Evolutionary conservation across 1,140 invertebrate genomes (phyloP).

Genomic region (Spodoptera litura): DNA sequence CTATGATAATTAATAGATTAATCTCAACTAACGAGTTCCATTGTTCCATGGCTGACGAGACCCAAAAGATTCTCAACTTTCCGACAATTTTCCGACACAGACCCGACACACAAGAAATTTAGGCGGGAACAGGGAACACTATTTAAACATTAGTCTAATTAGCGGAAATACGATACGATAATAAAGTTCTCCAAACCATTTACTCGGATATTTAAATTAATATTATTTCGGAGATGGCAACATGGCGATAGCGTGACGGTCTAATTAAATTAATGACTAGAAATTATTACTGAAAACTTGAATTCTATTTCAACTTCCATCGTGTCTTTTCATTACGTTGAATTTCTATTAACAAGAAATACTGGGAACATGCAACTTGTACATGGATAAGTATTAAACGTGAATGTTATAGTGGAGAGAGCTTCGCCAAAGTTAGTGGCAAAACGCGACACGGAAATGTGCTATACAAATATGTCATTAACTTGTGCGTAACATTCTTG

Average conservation of each 20-base stretch:
- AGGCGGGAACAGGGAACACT: background rate
- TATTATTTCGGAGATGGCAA: constrained; percentile 5
- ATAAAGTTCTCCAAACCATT: constrained; percentile 12
- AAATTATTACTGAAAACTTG: constrained; percentile 15
- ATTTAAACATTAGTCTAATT: constrained; percentile 2
- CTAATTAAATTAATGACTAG: constrained; percentile 10
- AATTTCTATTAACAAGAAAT: constrained; percentile 13
- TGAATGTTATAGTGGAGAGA: background rate
- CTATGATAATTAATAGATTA: too few species aligned
- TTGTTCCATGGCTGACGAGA: too few species aligned
- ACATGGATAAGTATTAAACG: background rate
- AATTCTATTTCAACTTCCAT: background rate
- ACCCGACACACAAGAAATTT: background rate
- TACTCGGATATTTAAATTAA: background rate
- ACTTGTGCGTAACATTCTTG: constrained; percentile 15
- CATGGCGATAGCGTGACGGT: background rate
- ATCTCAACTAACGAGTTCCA: too few species aligned
- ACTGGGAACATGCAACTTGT: constrained; percentile 8
- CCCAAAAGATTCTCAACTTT: too few species aligned
- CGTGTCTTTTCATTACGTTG: background rate
- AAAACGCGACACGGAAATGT: constrained; percentile 29
- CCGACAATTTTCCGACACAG: too few species aligned
- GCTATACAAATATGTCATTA: constrained; percentile 13
- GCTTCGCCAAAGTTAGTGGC: constrained; percentile 16
- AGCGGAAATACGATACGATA: constrained; percentile 10